Conservation (phyloP, 2,797 vertebrate genomes). For the Sebastes cheni region DNA sequence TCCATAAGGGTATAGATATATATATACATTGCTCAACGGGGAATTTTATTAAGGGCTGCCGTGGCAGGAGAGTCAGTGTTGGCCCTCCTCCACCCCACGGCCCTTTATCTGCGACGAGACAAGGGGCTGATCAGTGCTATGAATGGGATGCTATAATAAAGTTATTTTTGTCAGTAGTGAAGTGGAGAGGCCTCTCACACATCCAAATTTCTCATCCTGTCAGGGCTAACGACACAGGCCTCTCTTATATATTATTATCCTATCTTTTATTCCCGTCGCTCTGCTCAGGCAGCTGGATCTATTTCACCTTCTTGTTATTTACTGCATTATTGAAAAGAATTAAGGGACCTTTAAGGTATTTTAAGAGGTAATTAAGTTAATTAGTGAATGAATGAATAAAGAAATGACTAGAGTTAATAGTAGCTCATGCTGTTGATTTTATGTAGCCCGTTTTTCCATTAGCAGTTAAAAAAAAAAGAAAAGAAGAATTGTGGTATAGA, state of each 20-base stretch:
- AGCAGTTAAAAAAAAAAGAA: background rate
- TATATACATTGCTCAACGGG: background rate
- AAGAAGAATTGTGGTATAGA: background rate
- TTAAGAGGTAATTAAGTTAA: background rate
- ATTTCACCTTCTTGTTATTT: background rate
- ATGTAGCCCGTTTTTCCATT: background rate
- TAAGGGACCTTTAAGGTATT: background rate
- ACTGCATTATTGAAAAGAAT: background rate
- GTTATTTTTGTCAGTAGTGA: background rate
- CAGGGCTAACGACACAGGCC: background rate
- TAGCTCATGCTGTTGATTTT: background rate
- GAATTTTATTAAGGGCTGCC: background rate
- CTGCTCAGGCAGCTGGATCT: background rate
- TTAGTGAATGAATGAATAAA: background rate
- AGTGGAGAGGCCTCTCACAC: background rate
- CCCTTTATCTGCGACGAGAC: background rate
- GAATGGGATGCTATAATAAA: background rate
- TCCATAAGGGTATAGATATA: background rate
- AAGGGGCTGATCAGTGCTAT: background rate
- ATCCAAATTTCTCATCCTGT: background rate
- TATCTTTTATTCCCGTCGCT: background rate
- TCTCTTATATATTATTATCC: background rate
- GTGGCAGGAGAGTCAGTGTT: background rate
- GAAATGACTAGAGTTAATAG: background rate
- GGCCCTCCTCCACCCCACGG: constrained; percentile 3